phyloP scores from a whole-genome alignment of 37 sponge, comb jelly and placozoan species.

The Chondrilla cf. caribensis region DNA sequence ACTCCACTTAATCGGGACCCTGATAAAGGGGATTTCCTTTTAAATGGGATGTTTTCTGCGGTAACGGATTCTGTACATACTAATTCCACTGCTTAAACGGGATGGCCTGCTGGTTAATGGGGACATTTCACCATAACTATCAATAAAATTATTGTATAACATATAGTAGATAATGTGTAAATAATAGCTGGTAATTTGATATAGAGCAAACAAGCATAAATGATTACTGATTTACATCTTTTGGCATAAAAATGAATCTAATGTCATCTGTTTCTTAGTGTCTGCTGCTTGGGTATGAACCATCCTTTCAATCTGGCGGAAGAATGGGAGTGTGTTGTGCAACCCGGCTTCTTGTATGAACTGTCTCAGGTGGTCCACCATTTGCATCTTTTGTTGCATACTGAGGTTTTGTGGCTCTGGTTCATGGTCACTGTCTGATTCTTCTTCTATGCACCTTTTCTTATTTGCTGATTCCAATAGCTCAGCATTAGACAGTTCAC shows the following conservation, averaged over 20 bases:
- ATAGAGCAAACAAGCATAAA: too few relatives aligned
- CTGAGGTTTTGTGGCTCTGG: background rate
- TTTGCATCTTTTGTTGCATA: background rate
- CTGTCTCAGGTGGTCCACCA: conserved; percentile 4
- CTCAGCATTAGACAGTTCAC: conserved; percentile 12
- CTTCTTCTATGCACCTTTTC: background rate
- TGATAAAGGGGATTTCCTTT: conserved; percentile 8
- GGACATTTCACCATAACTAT: background rate
- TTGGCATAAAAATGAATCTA: conserved; percentile 2
- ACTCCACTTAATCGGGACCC: background rate
- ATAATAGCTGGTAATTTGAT: too few relatives aligned
- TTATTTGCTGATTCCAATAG: background rate
- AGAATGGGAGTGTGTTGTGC: background rate
- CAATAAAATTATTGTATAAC: too few relatives aligned
- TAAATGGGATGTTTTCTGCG: background rate
- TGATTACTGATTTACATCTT: too few relatives aligned
- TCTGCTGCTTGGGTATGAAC: background rate
- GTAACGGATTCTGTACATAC: background rate
- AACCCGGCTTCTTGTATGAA: conserved; percentile 9
- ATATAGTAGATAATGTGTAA: too few relatives aligned
- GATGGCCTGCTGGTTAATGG: background rate
- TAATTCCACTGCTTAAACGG: background rate
- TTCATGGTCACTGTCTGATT: background rate
- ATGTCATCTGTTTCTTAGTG: background rate
- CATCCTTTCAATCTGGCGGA: conserved; percentile 8